Conservation (phyloP, 2,888 invertebrate genomes). For the Zygothrica quintamaculata region DNA sequence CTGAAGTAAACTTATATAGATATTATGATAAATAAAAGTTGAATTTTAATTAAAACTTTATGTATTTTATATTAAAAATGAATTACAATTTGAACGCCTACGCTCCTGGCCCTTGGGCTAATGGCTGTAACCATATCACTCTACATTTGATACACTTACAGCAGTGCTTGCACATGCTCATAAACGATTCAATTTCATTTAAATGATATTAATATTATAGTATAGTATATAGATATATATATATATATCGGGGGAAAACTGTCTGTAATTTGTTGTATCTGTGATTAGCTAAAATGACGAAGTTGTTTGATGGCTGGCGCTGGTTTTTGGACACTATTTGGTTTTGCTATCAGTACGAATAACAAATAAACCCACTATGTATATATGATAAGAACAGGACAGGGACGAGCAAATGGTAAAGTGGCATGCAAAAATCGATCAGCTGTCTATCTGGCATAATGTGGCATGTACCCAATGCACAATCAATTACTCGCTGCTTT, state of each 20-base stretch:
- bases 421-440: slow-evolving; percentile 77
- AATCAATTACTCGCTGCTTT: slow-evolving; percentile 66
- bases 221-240: slow-evolving; percentile 12
- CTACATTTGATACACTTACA: slow-evolving; percentile 39
- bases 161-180: slow-evolving; percentile 19
- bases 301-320: slow-evolving; percentile 44
- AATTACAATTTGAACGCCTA: not conserved
- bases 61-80: too few relatives aligned
- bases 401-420: slow-evolving; percentile 15
- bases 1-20: too few relatives aligned
- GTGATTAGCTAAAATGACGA: slow-evolving; percentile 49
- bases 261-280: slow-evolving; percentile 34
- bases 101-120: not conserved
- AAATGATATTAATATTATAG: slow-evolving; percentile 38
- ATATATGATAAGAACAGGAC: slow-evolving; percentile 43
- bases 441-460: slow-evolving; percentile 64
- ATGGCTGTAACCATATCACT: slow-evolving; percentile 27
- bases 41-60: too few relatives aligned
- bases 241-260: slow-evolving; percentile 3
- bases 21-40: too few relatives aligned
- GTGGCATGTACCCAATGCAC: slow-evolving; percentile 58
- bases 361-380: slow-evolving; percentile 34
- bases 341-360: slow-evolving; percentile 9
- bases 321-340: slow-evolving; percentile 27
- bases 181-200: slow-evolving; percentile 42